Percentiles rank a stretch among this genome's conserved stretches.
phyloP scores from a whole-genome alignment of 2,797 vertebrate species.

The Dromococcyx pavoninus region DNA sequence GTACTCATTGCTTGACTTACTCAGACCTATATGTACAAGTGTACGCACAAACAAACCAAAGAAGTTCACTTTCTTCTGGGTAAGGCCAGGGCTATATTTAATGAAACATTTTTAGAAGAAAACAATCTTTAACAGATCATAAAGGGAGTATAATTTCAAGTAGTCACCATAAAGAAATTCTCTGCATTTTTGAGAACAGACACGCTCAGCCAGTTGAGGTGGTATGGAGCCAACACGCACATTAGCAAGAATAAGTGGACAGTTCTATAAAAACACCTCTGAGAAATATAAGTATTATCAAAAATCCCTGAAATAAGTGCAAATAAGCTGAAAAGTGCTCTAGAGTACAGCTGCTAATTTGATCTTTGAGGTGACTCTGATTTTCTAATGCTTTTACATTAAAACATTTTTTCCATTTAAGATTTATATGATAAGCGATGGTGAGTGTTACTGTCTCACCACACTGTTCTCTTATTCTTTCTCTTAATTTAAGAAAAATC shows the following conservation, averaged over 20 bases:
- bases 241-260: not conserved
- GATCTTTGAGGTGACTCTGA: not conserved
- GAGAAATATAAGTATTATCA: not conserved
- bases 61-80: not conserved
- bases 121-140: not conserved
- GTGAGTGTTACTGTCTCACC: not conserved
- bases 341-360: not conserved
- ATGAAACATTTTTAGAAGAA: not conserved
- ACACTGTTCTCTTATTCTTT: not conserved
- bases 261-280: not conserved
- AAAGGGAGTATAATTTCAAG: not conserved
- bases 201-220: not conserved
- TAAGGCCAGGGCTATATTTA: not conserved
- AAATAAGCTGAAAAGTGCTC: not conserved
- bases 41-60: not conserved
- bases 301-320: not conserved
- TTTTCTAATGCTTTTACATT: not conserved
- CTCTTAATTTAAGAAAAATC: not conserved
- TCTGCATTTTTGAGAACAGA: not conserved
- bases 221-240: not conserved
- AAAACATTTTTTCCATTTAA: not conserved
- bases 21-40: not conserved
- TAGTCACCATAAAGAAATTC: not conserved
- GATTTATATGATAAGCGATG: not conserved
- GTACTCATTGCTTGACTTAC: not conserved